Percentiles rank a stretch among this genome's conserved stretches.
Conservation (phyloP, 2,888 invertebrate species). For the Scrobipalpa atriplicella region DNA sequence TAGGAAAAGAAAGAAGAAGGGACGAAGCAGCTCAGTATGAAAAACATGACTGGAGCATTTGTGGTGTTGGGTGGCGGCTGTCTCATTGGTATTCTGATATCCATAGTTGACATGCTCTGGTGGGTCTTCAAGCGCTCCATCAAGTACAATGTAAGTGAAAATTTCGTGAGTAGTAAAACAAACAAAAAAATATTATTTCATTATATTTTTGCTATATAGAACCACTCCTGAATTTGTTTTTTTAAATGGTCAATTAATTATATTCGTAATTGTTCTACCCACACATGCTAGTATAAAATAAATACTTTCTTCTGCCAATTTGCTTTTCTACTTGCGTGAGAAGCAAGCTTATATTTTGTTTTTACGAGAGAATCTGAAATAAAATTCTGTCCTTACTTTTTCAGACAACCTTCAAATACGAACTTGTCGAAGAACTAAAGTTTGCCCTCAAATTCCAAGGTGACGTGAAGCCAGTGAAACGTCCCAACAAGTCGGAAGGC, state of each 20-base stretch:
- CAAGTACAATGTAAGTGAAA: conserved; percentile 67
- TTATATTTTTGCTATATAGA: too few relatives aligned
- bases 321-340: too few relatives aligned
- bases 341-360: too few relatives aligned
- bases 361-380: neutral
- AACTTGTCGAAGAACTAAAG: conserved; percentile 84
- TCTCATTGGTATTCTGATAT: conserved; percentile 63
- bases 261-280: too few relatives aligned
- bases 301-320: too few relatives aligned
- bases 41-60: conserved; percentile 73
- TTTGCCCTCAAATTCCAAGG: conserved; percentile 85
- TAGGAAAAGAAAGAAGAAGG: conserved; percentile 55
- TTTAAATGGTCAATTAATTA: neutral
- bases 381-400: neutral
- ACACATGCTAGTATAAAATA: too few relatives aligned
- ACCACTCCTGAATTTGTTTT: too few relatives aligned
- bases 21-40: conserved; percentile 67
- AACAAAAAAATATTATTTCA: too few relatives aligned
- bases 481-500: conserved; percentile 58
- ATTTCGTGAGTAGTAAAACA: neutral
- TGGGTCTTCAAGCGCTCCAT: conserved; percentile 74
- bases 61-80: conserved; percentile 73
- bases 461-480: conserved; percentile 83
- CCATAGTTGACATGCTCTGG: conserved; percentile 74
- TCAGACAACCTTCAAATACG: conserved; percentile 82